Percentiles rank a stretch among this genome's conserved stretches.
Evolutionary conservation across 2,888 invertebrate species (phyloP).

Genomic region (Mellilla xanthometata): DNA sequence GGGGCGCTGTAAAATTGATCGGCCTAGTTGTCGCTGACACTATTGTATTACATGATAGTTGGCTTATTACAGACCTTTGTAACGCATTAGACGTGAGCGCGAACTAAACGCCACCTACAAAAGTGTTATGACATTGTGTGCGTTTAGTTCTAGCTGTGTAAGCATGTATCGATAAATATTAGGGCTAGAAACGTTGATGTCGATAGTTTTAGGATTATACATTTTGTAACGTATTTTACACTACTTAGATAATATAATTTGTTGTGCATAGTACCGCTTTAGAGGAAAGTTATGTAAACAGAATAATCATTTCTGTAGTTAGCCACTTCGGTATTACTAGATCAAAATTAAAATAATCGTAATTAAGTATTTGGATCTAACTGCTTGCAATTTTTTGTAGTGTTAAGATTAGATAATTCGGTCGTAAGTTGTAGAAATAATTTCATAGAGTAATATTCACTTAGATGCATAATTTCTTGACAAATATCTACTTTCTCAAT

Average conservation of each 20-base stretch:
- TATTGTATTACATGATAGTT: conserved; percentile 45
- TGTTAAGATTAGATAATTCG: conserved; percentile 9
- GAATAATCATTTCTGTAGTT: conserved; percentile 18
- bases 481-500: conserved; percentile 7
- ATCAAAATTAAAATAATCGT: conserved; percentile 6
- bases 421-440: conserved; percentile 16
- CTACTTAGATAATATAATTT: conserved; percentile 3
- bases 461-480: conserved; percentile 20
- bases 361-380: conserved; percentile 7
- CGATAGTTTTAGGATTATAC: conserved; percentile 22
- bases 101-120: conserved; percentile 38
- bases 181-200: conserved; percentile 15
- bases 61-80: conserved; percentile 37
- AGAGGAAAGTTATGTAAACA: conserved; percentile 12
- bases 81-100: conserved; percentile 35
- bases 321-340: conserved; percentile 7
- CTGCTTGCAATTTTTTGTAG: conserved; percentile 18
- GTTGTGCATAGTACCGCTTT: conserved; percentile 19
- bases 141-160: conserved; percentile 30
- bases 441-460: conserved; percentile 28
- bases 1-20: conserved; percentile 54
- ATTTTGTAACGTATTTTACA: conserved; percentile 13
- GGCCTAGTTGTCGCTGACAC: conserved; percentile 49
- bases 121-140: conserved; percentile 30
- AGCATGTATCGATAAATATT: conserved; percentile 24